phyloP scores from a whole-genome alignment of 2,797 vertebrate species.

The Gobionotothen gibberifrons region DNA sequence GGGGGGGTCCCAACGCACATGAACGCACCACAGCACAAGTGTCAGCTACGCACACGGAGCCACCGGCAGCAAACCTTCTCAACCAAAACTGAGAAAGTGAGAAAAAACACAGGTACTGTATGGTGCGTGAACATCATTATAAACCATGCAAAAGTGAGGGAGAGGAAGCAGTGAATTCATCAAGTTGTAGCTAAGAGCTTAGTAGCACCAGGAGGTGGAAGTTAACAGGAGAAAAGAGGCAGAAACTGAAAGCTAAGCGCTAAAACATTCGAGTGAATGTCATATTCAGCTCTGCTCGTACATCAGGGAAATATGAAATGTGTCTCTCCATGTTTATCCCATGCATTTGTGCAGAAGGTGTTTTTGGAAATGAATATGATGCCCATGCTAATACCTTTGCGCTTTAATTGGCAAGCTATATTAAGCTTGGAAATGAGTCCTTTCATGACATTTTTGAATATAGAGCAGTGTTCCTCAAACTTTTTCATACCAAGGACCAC shows the following conservation, averaged over 20 bases:
- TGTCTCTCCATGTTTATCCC: constrained; percentile 1
- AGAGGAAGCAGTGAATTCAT: constrained; percentile 24
- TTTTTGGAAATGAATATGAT: constrained; percentile 4
- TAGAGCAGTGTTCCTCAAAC: too few relatives aligned
- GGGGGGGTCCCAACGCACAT: constrained; percentile 38
- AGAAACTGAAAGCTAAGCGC: not conserved
- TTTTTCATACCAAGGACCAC: too few relatives aligned
- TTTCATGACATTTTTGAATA: too few relatives aligned
- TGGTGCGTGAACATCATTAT: constrained; percentile 36
- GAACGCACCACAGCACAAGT: constrained; percentile 40
- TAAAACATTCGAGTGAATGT: constrained; percentile 17
- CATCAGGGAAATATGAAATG: not conserved
- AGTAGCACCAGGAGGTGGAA: constrained; percentile 11
- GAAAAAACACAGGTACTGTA: constrained; percentile 41
- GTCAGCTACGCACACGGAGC: constrained; percentile 38
- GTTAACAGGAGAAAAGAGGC: not conserved
- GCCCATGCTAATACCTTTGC: too few relatives aligned
- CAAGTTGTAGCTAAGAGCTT: constrained; percentile 25
- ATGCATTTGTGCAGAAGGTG: not conserved
- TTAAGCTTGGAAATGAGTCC: too few relatives aligned
- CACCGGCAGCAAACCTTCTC: constrained; percentile 52
- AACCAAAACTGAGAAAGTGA: constrained; percentile 34
- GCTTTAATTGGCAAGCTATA: too few relatives aligned
- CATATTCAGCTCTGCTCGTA: constrained; percentile 13
- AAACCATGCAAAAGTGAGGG: constrained; percentile 33